Conservation (phyloP, 2,888 invertebrate species). For the Erebia ligea region DNA sequence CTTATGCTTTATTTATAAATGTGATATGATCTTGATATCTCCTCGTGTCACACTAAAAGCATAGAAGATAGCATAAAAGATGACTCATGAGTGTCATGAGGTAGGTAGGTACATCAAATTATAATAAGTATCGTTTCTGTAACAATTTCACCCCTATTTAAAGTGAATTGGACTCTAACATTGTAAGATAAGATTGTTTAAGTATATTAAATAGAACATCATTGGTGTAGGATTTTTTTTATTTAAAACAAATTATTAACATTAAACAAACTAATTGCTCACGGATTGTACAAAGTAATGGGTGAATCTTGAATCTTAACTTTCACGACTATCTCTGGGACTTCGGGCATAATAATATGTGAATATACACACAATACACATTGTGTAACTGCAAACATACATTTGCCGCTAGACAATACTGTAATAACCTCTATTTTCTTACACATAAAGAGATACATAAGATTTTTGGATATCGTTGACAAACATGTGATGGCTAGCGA, state of each 20-base stretch:
- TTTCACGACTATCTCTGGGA: constrained; percentile 55
- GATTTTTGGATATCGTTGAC: not conserved
- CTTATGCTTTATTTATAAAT: no score
- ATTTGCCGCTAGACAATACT: constrained; percentile 18
- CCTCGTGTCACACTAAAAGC: no score
- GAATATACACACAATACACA: constrained; percentile 42
- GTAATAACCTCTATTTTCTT: constrained; percentile 7
- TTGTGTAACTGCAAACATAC: constrained; percentile 35
- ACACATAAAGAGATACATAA: not conserved
- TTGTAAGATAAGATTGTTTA: no score
- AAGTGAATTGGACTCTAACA: no score
- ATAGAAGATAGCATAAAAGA: no score
- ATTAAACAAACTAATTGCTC: constrained; percentile 41
- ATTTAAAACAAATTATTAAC: no score
- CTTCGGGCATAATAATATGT: constrained; percentile 52
- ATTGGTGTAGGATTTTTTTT: not conserved
- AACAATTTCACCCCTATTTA: no score
- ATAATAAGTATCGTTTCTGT: no score
- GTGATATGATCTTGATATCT: no score
- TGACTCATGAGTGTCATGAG: no score
- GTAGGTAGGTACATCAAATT: no score
- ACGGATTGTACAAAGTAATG: constrained; percentile 47
- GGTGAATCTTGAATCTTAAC: constrained; percentile 48
- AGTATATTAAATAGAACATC: no score
- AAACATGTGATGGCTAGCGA: constrained; percentile 2